A percentile compares a stretch with the other conserved stretches of the same genome.
These are phyloP conservation scores for Rhizoglyphus robini DNA, from an alignment of 1,140 invertebrate species.

Conservation along the genomic window DNA sequence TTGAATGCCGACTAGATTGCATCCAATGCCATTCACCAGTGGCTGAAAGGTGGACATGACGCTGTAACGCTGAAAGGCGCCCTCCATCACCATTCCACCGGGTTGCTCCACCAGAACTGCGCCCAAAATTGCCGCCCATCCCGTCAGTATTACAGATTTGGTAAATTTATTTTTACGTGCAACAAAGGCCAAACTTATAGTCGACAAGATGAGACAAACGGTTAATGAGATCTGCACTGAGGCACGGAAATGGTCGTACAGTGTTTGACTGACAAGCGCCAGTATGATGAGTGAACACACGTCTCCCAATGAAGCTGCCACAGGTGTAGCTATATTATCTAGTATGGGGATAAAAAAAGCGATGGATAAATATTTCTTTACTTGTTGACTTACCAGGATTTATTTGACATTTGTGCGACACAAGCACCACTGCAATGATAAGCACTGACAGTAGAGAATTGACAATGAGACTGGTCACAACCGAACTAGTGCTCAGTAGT, in stretches of 20 bases:
- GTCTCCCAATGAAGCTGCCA: conserved; percentile 87
- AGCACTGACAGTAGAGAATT: conserved; percentile 37
- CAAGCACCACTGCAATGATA: conserved; percentile 23
- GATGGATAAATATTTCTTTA: not conserved
- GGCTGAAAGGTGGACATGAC: conserved; percentile 38
- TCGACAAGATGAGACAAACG: conserved; percentile 39
- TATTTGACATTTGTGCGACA: not conserved
- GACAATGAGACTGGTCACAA: conserved; percentile 75
- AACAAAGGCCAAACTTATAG: conserved; percentile 60
- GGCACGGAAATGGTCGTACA: not conserved
- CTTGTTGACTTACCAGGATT: not conserved
- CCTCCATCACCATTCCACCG: conserved; percentile 30
- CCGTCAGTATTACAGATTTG: not conserved
- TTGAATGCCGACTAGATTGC: conserved; percentile 40
- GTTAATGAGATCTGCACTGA: not conserved
- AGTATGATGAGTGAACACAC: conserved; percentile 57
- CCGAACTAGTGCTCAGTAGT: conserved; percentile 67
- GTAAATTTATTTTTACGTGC: conserved; percentile 55
- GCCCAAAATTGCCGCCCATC: conserved; percentile 11
- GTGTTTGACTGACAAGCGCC: conserved; percentile 5
- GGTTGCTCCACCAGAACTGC: conserved; percentile 20
- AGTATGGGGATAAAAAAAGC: not conserved
- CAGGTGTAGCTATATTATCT: conserved; percentile 91
- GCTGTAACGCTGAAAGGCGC: conserved; percentile 30
- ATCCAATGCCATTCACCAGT: conserved; percentile 30